These are phyloP conservation scores for Tapirus indicus DNA, from an alignment of 2,797 vertebrate genomes.

Conservation along the genomic window DNA sequence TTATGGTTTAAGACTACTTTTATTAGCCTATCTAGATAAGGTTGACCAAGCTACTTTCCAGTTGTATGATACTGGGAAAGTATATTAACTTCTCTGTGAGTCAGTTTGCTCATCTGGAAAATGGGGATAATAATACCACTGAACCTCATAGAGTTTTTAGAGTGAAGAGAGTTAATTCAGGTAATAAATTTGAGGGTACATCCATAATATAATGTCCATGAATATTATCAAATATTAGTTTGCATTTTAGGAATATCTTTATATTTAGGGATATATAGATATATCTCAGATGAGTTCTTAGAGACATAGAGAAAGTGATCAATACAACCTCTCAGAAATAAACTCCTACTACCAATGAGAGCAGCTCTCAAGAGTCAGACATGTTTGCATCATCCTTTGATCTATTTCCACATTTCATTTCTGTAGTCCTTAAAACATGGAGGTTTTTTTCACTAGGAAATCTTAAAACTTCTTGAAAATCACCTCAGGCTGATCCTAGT, in stretches of 20 bases:
- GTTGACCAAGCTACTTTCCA: not conserved
- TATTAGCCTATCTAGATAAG: not conserved
- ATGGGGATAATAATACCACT: not conserved
- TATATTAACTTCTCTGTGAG: not conserved
- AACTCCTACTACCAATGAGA: not conserved
- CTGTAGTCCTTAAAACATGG: not conserved
- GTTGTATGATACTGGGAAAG: not conserved
- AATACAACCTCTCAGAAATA: not conserved
- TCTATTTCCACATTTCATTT: not conserved
- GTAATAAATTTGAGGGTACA: not conserved
- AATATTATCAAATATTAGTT: not conserved
- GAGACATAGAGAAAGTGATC: not conserved
- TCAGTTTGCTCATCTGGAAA: not conserved
- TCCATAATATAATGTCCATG: not conserved
- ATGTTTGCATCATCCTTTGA: not conserved
- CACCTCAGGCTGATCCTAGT: not conserved
- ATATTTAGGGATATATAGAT: not conserved
- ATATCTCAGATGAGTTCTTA: not conserved
- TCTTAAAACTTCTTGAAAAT: constrained; percentile 45
- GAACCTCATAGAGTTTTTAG: not conserved
- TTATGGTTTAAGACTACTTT: not conserved
- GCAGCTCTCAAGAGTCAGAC: not conserved
- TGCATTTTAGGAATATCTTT: not conserved
- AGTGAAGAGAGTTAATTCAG: not conserved
- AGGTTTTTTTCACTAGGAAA: not conserved